phyloP scores from a whole-genome alignment of 1,140 invertebrate genomes.

The Danaus plexippus region DNA sequence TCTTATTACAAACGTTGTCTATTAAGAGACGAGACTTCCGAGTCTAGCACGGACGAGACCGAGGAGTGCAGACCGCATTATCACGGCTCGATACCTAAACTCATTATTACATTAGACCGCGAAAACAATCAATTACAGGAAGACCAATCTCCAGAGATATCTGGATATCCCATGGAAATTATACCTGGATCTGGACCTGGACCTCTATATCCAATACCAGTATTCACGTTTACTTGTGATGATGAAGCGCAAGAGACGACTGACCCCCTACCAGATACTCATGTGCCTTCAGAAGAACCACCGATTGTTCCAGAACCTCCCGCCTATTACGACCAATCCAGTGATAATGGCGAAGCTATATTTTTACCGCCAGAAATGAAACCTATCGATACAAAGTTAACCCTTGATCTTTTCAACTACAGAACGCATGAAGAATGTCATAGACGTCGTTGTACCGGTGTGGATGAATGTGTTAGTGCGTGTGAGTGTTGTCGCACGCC shows the following conservation, averaged over 20 bases:
- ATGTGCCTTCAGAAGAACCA: constrained; percentile 31
- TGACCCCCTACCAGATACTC: constrained; percentile 22
- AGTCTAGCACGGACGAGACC: constrained; percentile 66
- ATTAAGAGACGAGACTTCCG: constrained; percentile 52
- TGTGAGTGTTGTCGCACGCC: constrained; percentile 63
- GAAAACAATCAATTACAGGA: constrained; percentile 59
- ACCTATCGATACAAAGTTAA: constrained; percentile 52
- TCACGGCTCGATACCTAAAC: constrained; percentile 56
- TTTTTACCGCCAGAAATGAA: constrained; percentile 57
- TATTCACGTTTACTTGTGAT: constrained; percentile 63
- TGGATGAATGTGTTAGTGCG: constrained; percentile 57
- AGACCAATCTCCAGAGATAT: constrained; percentile 54
- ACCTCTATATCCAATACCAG: constrained; percentile 42
- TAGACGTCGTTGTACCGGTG: constrained; percentile 44
- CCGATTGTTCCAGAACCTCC: constrained; percentile 40
- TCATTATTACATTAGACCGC: constrained; percentile 56
- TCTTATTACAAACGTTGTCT: constrained; percentile 44
- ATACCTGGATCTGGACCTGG: constrained; percentile 13
- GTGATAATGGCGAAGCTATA: constrained; percentile 42
- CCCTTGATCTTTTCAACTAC: constrained; percentile 47
- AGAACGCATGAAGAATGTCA: constrained; percentile 40
- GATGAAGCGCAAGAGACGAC: constrained; percentile 40
- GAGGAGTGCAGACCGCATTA: constrained; percentile 48
- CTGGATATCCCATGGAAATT: constrained; percentile 47
- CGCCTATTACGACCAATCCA: constrained; percentile 41